A percentile compares a stretch with the other conserved stretches of the same genome.
Conservation (phyloP, 2,888 invertebrate genomes). For the Ommatoiulus sabulosus region DNA sequence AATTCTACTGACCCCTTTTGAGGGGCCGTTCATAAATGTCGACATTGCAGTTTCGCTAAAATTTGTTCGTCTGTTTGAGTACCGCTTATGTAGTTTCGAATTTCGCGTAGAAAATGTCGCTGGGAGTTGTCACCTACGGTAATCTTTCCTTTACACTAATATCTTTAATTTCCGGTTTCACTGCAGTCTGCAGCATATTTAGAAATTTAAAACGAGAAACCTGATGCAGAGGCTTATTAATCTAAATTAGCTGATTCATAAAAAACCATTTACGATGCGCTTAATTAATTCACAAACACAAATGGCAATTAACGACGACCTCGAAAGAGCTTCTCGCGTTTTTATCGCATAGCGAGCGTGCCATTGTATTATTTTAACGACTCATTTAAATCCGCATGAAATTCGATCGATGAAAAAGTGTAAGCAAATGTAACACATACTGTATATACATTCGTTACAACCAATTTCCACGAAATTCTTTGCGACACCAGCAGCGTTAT, state of each 20-base stretch:
- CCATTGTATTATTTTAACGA: too few species aligned
- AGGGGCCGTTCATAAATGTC: too few species aligned
- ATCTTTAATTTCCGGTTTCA: too few species aligned
- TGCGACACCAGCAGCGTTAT: neutral
- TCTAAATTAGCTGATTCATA: neutral
- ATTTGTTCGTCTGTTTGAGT: too few species aligned
- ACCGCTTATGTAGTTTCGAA: too few species aligned
- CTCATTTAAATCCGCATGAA: neutral
- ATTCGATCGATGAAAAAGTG: neutral
- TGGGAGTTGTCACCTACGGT: too few species aligned
- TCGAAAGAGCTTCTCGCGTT: neutral
- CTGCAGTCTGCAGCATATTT: too few species aligned
- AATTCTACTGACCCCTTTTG: too few species aligned
- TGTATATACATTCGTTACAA: neutral
- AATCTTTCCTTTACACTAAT: too few species aligned
- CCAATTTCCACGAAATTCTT: neutral
- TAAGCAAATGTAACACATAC: neutral
- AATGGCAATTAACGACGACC: neutral
- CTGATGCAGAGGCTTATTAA: neutral
- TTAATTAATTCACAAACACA: neutral
- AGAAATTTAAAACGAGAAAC: too few species aligned
- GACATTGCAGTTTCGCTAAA: too few species aligned
- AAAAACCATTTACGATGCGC: neutral
- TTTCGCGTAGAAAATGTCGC: too few species aligned
- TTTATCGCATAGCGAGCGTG: neutral